Evolutionary conservation across 1,140 invertebrate genomes (phyloP).

Genomic region (Aradophagus sp.): DNA sequence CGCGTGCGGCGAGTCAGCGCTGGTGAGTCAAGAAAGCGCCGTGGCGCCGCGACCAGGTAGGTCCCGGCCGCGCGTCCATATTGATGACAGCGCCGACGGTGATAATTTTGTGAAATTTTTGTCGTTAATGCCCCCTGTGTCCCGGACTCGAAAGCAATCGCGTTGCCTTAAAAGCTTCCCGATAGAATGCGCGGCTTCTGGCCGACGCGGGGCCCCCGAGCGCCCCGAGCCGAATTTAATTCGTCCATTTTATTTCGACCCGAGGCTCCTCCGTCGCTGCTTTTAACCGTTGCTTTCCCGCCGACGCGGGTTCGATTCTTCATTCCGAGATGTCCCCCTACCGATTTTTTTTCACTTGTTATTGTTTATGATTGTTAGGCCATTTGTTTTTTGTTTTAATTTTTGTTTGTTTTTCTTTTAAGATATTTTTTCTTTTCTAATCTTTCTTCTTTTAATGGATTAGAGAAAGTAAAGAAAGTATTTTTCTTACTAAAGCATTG

Average conservation of each 20-base stretch:
- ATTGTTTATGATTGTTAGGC: too few relatives aligned
- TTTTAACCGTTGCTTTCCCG: too few relatives aligned
- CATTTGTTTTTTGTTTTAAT: too few relatives aligned
- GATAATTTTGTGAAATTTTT: conserved; percentile 83
- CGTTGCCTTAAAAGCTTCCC: conserved; percentile 74
- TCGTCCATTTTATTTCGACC: too few relatives aligned
- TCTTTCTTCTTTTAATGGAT: too few relatives aligned
- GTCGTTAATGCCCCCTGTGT: conserved; percentile 82
- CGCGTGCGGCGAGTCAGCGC: conserved; percentile 7
- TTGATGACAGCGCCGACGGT: conserved; percentile 83
- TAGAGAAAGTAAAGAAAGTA: too few relatives aligned
- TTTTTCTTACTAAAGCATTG: too few relatives aligned
- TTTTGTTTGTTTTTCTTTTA: neutral
- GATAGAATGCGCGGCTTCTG: conserved; percentile 75
- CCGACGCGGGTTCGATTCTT: too few relatives aligned
- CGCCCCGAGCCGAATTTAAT: neutral
- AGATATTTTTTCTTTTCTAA: too few relatives aligned
- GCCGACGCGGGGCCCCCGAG: conserved; percentile 10
- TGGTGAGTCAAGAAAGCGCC: conserved; percentile 52
- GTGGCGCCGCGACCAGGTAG: conserved; percentile 55
- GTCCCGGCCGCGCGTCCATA: conserved; percentile 72
- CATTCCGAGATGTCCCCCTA: too few relatives aligned
- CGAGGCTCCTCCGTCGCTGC: too few relatives aligned
- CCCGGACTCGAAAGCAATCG: conserved; percentile 77
- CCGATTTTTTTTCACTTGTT: too few relatives aligned